Percentiles rank a stretch among this genome's conserved stretches.
Conservation (phyloP, 2,797 vertebrate genomes). For the Lacerta viridis region DNA sequence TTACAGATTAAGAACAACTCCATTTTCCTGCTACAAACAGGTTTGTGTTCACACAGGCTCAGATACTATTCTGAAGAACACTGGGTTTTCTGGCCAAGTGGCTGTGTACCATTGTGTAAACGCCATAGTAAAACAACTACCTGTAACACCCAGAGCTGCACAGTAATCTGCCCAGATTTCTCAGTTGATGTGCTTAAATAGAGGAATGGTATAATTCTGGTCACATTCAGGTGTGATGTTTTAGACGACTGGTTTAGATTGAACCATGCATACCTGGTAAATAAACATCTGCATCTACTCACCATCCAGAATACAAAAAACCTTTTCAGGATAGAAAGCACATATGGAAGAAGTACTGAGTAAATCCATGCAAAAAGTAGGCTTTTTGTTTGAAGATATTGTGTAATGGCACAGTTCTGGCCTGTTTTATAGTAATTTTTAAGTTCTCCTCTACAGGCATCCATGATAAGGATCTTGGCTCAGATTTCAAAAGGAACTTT, state of each 20-base stretch:
- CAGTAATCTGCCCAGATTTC: neutral
- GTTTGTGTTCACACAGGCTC: too few species aligned
- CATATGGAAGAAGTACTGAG: neutral
- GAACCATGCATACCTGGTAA: neutral
- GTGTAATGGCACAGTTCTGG: neutral
- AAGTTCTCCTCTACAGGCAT: too few species aligned
- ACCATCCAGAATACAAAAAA: neutral
- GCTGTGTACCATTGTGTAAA: neutral
- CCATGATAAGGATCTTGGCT: slow-evolving; percentile 1
- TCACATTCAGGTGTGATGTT: neutral
- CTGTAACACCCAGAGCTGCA: neutral
- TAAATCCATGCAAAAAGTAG: neutral
- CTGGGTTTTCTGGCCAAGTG: neutral
- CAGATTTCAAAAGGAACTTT: slow-evolving; percentile 11
- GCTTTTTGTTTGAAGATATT: neutral
- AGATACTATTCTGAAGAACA: too few species aligned
- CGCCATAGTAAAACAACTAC: neutral
- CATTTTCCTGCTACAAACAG: too few species aligned
- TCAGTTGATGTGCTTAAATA: neutral
- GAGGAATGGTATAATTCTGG: neutral
- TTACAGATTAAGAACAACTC: too few species aligned
- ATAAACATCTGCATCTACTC: neutral
- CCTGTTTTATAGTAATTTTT: neutral
- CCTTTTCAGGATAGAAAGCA: neutral
- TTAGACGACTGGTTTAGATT: neutral